Base-by-base conservation (phyloP, 2,888 invertebrate species). In the Melipona bicolor region DNA sequence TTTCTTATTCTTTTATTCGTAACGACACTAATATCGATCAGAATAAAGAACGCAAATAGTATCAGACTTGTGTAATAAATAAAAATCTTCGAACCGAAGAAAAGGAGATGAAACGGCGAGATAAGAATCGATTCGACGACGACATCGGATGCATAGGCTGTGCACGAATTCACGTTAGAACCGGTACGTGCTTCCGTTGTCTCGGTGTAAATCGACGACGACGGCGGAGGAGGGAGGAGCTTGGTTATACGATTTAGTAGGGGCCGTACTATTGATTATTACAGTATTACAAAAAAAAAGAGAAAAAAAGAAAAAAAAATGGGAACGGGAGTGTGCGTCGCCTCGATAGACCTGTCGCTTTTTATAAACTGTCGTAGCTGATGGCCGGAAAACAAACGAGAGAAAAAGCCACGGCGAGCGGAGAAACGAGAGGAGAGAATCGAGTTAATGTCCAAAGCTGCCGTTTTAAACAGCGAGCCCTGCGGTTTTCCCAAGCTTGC, bases 371-470 rank as follows among this genome's bases (percentile, higher is more conserved):
- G 82, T 75, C 71, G 71, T 75, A 70, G 82, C 81, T 82, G 82
- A 82, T 81, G 82, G 81, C 50, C 54, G 82, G 75, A 72, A 81
- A 83, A 72, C 82, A 83, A 81, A 83, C 82, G 36, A 32, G 59
- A 27, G 61, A 71, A 73, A 73, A 67, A 59, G 62, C n/a, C 24
- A 21, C 24, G 52, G 43, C 13, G 61, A 21, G 36, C 6, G 50
- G 15, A 62, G 62, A 17, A 62, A 43, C 52, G 49, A 32, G 43
- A 61, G 24, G 50, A n/a, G 79, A 59, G 80, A 85, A 77, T 84
- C 85, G 85, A 85, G 80, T 85, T 85, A 85, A 85, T 84, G 77
- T 68, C 77, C 32, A 64, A 84, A 80, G 84, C 84, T 77, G 85
- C 77, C 77, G 80, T 77, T 85, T 84, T 79, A 84, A 84, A 84